Conservation (phyloP, 2,888 invertebrate species). For the Lasioglossum figueresi region DNA sequence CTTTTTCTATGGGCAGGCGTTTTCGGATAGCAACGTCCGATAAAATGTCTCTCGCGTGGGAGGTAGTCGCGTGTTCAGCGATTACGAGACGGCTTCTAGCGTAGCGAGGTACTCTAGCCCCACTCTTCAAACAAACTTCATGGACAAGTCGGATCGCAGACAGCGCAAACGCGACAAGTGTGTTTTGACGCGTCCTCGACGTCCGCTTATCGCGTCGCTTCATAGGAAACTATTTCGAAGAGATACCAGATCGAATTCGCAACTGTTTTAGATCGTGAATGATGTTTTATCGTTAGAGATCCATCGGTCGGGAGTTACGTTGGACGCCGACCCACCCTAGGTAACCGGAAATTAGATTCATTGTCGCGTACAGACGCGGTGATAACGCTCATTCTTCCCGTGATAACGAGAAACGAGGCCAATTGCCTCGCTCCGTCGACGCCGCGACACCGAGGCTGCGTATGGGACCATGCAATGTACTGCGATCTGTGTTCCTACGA, state of each 20-base stretch:
- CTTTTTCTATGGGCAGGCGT: background rate
- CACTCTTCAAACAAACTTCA: constrained; percentile 1
- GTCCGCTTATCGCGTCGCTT: background rate
- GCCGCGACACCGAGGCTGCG: constrained; percentile 30
- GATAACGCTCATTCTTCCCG: constrained; percentile 58
- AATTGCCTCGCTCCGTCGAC: constrained; percentile 54
- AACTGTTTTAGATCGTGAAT: background rate
- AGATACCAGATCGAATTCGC: background rate
- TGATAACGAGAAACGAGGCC: constrained; percentile 67
- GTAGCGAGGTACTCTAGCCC: background rate
- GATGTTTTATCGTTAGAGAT: background rate
- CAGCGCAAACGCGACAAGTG: constrained; percentile 2
- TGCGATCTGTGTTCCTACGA: background rate
- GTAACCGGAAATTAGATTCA: constrained; percentile 58
- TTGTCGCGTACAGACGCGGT: constrained; percentile 52
- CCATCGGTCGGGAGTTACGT: background rate
- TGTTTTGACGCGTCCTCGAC: background rate
- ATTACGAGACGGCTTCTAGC: background rate
- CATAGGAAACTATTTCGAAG: background rate
- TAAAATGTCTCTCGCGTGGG: background rate
- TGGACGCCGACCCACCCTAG: constrained; percentile 1
- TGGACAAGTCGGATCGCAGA: background rate
- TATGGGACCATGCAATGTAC: background rate
- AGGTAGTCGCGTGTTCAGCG: background rate
- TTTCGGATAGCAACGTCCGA: background rate